Base-by-base conservation (phyloP, 2,113 vertebrate species). In the Lepidothrix coronata region DNA sequence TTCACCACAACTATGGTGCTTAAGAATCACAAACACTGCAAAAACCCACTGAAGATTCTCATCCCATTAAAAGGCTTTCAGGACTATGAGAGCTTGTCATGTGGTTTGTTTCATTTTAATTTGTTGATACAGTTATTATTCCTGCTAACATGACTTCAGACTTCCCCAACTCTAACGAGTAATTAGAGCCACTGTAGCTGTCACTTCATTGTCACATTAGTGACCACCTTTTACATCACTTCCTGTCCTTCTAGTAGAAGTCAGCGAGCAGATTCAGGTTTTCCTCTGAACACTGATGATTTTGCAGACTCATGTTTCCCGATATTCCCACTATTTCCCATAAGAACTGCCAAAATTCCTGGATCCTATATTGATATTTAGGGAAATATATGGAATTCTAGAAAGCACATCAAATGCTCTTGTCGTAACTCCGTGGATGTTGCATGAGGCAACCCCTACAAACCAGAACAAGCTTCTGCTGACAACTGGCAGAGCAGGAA, bases 61-160 rank as follows among this genome's bases (percentile, higher is more conserved):
- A 78, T 11, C 79, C 65, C 72, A 43, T 71, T 46, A 86, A 30
- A 70, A 84, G 57, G 59, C 68, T 84, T 62, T 41, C 73, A 86
- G 41, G 54, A 79, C 22, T 43, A 20, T 44, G 59, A 18, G 49
- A 11, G 37, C 58, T 63, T 90, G 63, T 83, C 75, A 62, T 91
- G 93, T 87, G 89, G 87, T 89, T 96, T 91, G 72, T 66, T 94
- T 89, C 55, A 75, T 90, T 94, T 89, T 75, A 15, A 86, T 93
- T 63, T 75, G 48, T 63, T 93, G 83, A 78, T 87, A 82, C 0
- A 58, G 72, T 75, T 84, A 31, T 31, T 63, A 59, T 11, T 57
- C n/a, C 65, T 80, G 35, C 51, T 46, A 61, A n/a, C 18, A 12
- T 1, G 18, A 61, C 68, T 81, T 59, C 89, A 86, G 55, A 67